Conservation (phyloP, 2,797 vertebrate genomes). For the Peromyscus attwateri region DNA sequence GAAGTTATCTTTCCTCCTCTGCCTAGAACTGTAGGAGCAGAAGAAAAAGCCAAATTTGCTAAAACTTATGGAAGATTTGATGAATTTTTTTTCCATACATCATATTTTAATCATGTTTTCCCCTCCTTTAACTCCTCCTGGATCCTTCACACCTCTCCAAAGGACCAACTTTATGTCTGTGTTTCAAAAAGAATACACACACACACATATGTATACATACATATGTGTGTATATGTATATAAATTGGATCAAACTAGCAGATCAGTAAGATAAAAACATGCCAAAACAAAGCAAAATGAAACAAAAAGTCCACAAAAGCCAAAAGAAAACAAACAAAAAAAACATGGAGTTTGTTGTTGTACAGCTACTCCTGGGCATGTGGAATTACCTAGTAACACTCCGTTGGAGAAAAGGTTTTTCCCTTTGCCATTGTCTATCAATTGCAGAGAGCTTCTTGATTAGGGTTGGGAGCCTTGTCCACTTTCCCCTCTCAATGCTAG, state of each 20-base stretch:
- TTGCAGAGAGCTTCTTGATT: neutral
- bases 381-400: neutral
- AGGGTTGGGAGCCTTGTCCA: neutral
- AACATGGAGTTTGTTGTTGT: neutral
- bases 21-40: neutral
- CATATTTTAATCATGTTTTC: neutral
- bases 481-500: neutral
- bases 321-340: neutral
- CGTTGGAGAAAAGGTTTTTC: neutral
- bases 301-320: neutral
- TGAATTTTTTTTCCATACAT: neutral
- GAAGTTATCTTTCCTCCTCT: neutral
- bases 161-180: neutral
- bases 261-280: neutral
- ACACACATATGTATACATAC: too few relatives aligned
- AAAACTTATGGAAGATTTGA: neutral
- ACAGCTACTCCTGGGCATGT: too few relatives aligned
- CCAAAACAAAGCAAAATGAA: neutral
- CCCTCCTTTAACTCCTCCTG: neutral
- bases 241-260: too few relatives aligned
- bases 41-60: conserved; percentile 30
- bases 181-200: neutral
- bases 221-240: too few relatives aligned
- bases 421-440: neutral
- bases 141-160: neutral